A percentile compares a stretch with the other conserved stretches of the same genome.
These are phyloP conservation scores for Lepilemur septentrionalis DNA, from an alignment of 2,797 vertebrate genomes.

Conservation along the genomic window DNA sequence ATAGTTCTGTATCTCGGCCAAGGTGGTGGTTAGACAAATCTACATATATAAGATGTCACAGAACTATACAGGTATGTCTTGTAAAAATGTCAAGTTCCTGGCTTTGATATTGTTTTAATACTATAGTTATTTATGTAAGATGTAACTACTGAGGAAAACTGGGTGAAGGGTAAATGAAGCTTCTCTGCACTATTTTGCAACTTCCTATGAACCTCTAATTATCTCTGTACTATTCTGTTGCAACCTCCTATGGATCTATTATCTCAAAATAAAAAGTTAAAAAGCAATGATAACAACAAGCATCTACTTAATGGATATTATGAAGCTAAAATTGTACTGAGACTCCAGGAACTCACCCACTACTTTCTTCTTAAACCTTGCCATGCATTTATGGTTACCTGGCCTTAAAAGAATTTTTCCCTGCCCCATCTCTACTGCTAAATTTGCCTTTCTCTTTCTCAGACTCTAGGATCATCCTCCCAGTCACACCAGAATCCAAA, in stretches of 20 bases:
- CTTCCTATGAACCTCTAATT: background rate
- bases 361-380: background rate
- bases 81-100: background rate
- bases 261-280: conserved; percentile 9
- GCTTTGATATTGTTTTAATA: background rate
- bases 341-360: background rate
- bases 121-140: background rate
- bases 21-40: background rate
- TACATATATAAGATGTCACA: background rate
- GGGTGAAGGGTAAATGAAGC: background rate
- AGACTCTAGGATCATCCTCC: background rate
- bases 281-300: background rate
- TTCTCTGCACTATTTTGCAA: background rate
- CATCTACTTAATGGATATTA: background rate
- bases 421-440: background rate
- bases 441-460: background rate
- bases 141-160: background rate
- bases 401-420: background rate
- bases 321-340: background rate
- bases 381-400: background rate
- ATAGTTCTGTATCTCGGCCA: background rate
- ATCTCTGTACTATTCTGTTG: background rate
- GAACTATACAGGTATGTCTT: background rate
- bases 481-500: background rate
- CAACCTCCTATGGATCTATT: conserved; percentile 26